Base-by-base conservation (phyloP, 2,113 vertebrate genomes). In the Dolichotis patagonum region DNA sequence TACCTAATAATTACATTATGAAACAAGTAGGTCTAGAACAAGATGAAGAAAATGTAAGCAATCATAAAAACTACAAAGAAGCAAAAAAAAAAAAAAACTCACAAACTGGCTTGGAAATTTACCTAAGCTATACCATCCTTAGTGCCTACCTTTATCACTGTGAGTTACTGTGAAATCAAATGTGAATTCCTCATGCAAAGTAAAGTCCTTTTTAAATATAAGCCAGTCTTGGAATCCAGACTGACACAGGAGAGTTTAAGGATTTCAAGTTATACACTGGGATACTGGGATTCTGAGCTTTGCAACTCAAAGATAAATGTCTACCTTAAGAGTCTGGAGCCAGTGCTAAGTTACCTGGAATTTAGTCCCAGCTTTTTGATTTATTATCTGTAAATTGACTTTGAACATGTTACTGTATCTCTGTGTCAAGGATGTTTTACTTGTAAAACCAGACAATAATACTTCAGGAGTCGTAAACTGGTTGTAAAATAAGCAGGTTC, bases 301-400 rank as follows among this genome's bases (percentile, higher is more conserved):
- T 26, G 22, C 35, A 26, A 0, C 17, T 32, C 69, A 20, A 49
- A 63, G 65, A 56, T 75, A 67, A 78, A 78, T 13, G n/a, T 85
- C 49, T 71, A 3, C 69, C 56, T 80, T 88, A 54, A 77, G 22
- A 83, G 26, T 85, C 3, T 38, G 26, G 38, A 84, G 52, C 67
- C 35, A 3, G 73, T 85, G 62, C 26, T 71, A 49, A 65, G 52
- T 52, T 77, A 8, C 58, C 35, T 65, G 38, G 62, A 91, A 81
- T 81, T 84, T 85, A 62, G 80, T 97, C 62, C 43, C 32, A 91
- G 80, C 6, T 81, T 22, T 43, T 90, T 82, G 24, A 58, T 49
- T 91, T 91, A 77, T 28, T 91, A 49, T 35, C 24, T 71, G 22
- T 85, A 69, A 94, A 35, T 19, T 98, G 81, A 86, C 77, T 26